Conservation (phyloP, 2,888 invertebrate species). For the Hedychridium roseum region DNA sequence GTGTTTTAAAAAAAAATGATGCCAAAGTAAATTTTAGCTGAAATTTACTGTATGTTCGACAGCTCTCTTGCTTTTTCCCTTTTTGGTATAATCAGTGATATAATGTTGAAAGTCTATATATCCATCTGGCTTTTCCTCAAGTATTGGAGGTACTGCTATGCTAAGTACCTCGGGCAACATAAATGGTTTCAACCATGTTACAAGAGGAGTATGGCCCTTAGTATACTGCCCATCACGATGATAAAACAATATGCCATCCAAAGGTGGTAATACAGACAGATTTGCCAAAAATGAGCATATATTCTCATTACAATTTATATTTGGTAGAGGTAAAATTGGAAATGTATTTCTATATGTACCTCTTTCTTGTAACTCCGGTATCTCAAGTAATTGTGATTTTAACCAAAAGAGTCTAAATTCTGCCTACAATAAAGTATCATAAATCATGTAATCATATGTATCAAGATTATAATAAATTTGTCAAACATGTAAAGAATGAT, state of each 20-base stretch:
- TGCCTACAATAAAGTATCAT: slow-evolving; percentile 72
- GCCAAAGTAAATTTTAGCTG: no score
- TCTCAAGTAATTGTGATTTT: slow-evolving; percentile 75
- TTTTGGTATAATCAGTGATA: slow-evolving; percentile 15
- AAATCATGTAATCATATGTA: no score
- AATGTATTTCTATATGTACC: slow-evolving; percentile 60
- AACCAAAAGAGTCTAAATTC: slow-evolving; percentile 89
- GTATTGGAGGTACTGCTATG: slow-evolving; percentile 44
- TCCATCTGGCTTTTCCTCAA: slow-evolving; percentile 49
- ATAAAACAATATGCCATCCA: slow-evolving; percentile 93
- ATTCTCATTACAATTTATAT: slow-evolving; percentile 63
- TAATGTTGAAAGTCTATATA: slow-evolving; percentile 49
- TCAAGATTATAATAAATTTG: slow-evolving; percentile 1
- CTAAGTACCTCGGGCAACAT: slow-evolving; percentile 85
- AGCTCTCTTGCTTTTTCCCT: slow-evolving; percentile 8
- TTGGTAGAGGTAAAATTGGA: slow-evolving; percentile 66
- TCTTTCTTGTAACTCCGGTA: slow-evolving; percentile 61
- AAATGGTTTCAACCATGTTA: slow-evolving; percentile 89
- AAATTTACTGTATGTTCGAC: slow-evolving; percentile 21
- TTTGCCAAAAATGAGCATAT: slow-evolving; percentile 35
- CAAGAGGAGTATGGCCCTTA: slow-evolving; percentile 83
- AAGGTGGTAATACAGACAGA: slow-evolving; percentile 57
- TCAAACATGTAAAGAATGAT: slow-evolving; percentile 2
- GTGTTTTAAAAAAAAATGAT: neutral
- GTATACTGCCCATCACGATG: slow-evolving; percentile 84